phyloP scores from a whole-genome alignment of 2,888 invertebrate species.

The Cataglyphis rosenhaueri region DNA sequence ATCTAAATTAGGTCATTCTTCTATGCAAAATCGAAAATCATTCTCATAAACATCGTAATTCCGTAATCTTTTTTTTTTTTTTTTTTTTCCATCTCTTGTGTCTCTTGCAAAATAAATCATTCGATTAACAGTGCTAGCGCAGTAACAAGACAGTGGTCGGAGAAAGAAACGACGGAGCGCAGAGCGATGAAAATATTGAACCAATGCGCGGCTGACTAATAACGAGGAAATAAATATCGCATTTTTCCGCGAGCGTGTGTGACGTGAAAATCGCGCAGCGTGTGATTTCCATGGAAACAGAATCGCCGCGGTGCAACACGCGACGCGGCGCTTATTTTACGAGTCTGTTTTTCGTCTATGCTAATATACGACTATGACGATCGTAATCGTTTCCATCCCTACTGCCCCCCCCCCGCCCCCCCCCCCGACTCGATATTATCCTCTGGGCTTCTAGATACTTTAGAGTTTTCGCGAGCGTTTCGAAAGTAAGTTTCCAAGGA shows the following conservation, averaged over 20 bases:
- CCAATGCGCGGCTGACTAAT: slow-evolving; percentile 32
- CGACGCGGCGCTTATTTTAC: slow-evolving; percentile 73
- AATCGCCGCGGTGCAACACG: slow-evolving; percentile 57
- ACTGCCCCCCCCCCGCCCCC: not conserved
- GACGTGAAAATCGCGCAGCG: slow-evolving; percentile 67
- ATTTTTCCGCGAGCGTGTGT: slow-evolving; percentile 38
- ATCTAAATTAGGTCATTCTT: not conserved
- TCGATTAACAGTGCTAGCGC: not conserved
- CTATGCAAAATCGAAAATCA: not conserved
- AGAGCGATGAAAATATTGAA: slow-evolving; percentile 26
- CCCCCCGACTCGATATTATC: slow-evolving; percentile 49
- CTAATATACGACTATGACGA: slow-evolving; percentile 76
- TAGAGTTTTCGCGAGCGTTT: slow-evolving; percentile 63
- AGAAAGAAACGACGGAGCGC: not conserved
- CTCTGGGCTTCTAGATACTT: slow-evolving; percentile 64
- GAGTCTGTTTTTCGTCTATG: slow-evolving; percentile 81
- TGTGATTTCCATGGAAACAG: slow-evolving; percentile 75
- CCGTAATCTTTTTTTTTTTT: not conserved
- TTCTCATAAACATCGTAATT: not conserved
- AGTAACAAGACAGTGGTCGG: not conserved
- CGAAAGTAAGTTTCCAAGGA: slow-evolving; percentile 68
- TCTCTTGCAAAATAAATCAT: not conserved
- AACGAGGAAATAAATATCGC: slow-evolving; percentile 52
- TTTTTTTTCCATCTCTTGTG: not conserved
- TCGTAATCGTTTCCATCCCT: slow-evolving; percentile 66